phyloP scores from a whole-genome alignment of 2,888 invertebrate genomes.

The Charanyca ferruginea region DNA sequence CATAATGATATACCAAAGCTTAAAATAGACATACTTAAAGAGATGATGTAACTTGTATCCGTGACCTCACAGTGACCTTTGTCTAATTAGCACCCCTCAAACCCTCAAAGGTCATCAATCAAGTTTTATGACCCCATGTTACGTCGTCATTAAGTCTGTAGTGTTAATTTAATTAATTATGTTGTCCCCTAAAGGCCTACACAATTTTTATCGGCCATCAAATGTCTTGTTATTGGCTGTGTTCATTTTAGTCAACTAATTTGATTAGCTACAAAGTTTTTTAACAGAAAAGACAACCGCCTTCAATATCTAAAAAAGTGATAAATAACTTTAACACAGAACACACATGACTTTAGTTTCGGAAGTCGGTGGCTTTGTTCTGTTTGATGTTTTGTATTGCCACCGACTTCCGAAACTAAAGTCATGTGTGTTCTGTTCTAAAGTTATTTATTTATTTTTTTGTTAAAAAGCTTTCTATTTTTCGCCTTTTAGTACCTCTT shows the following conservation, averaged over 20 bases:
- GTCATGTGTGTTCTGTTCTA: too few relatives aligned
- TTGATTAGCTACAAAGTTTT: too few relatives aligned
- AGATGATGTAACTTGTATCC: slow-evolving; percentile 6
- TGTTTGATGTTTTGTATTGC: too few relatives aligned
- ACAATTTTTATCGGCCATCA: not conserved
- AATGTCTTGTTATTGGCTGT: not conserved
- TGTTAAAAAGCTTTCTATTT: too few relatives aligned
- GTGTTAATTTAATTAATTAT: slow-evolving; percentile 35
- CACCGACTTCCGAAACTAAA: too few relatives aligned
- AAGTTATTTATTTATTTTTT: too few relatives aligned
- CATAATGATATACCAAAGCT: not conserved
- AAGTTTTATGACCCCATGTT: slow-evolving; percentile 39
- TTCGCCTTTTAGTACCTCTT: too few relatives aligned
- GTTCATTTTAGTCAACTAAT: not conserved
- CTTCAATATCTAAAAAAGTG: too few relatives aligned
- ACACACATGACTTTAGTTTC: too few relatives aligned
- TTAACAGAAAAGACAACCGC: too few relatives aligned
- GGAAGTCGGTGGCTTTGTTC: too few relatives aligned
- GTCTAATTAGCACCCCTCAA: slow-evolving; percentile 32
- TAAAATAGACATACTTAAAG: slow-evolving; percentile 5
- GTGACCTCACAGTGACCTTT: slow-evolving; percentile 24
- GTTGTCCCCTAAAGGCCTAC: not conserved
- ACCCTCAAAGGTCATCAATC: slow-evolving; percentile 11
- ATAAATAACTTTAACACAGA: too few relatives aligned
- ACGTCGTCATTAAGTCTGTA: slow-evolving; percentile 12